Percentiles rank a stretch among this genome's conserved stretches.
Conservation (phyloP, 2,888 invertebrate species). For the Heliconius sara region DNA sequence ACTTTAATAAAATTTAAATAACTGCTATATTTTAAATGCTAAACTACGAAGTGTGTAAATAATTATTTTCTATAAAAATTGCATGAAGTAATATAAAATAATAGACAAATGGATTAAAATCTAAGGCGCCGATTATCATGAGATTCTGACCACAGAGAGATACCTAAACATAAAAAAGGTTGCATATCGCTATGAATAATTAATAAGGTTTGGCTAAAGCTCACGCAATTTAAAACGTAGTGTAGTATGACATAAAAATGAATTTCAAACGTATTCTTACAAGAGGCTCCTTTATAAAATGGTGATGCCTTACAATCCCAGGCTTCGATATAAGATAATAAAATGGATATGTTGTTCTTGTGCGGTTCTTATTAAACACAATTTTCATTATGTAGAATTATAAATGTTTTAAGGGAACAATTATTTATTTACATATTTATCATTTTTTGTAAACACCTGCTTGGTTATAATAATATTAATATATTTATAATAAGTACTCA, state of each 20-base stretch:
- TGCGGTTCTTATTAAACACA: constrained; percentile 57
- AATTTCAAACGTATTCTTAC: constrained; percentile 55
- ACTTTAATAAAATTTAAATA: too few species aligned
- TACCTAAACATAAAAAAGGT: constrained; percentile 67
- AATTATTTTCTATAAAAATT: neutral
- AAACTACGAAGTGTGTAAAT: neutral
- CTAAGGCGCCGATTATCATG: constrained; percentile 48
- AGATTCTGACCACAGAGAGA: constrained; percentile 70
- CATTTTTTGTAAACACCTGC: too few species aligned
- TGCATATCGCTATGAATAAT: constrained; percentile 70
- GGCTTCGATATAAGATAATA: constrained; percentile 77
- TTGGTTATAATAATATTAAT: neutral
- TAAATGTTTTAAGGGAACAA: neutral
- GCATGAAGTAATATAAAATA: neutral
- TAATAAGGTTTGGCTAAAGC: constrained; percentile 55
- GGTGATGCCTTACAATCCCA: constrained; percentile 66
- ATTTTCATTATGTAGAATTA: constrained; percentile 11
- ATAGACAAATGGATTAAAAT: constrained; percentile 41
- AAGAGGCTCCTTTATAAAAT: constrained; percentile 50
- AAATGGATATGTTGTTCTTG: constrained; percentile 72
- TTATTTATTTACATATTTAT: neutral
- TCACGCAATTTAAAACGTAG: constrained; percentile 62
- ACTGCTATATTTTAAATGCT: too few species aligned
- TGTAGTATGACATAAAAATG: constrained; percentile 54
- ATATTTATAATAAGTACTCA: neutral